phyloP scores from a whole-genome alignment of 1,140 invertebrate genomes.

The Drosophila neocordata region DNA sequence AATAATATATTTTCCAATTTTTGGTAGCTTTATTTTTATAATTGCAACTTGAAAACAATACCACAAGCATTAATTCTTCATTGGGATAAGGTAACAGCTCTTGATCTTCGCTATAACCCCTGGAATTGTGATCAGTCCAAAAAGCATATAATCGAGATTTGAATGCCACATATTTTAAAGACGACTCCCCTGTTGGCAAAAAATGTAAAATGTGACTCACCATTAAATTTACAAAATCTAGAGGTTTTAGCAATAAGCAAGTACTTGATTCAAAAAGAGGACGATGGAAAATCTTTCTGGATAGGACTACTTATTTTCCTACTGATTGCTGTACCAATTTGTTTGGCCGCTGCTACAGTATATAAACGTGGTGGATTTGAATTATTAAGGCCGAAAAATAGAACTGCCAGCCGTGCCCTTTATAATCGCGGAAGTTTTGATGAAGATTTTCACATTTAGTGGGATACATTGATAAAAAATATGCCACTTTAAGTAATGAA shows the following conservation, averaged over 20 bases:
- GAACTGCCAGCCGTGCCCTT: constrained; percentile 86
- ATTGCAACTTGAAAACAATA: constrained; percentile 87
- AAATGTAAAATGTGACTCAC: constrained; percentile 84
- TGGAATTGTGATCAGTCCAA: constrained; percentile 90
- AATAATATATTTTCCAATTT: no score
- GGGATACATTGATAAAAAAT: no score
- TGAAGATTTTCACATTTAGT: constrained; percentile 41
- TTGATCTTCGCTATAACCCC: constrained; percentile 88
- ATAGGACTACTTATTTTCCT: constrained; percentile 87
- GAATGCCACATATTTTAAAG: constrained; percentile 84
- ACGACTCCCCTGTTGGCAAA: constrained; percentile 37
- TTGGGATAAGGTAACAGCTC: constrained; percentile 87
- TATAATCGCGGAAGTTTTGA: constrained; percentile 85
- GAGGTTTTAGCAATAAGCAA: constrained; percentile 85
- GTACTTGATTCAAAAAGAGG: constrained; percentile 85
- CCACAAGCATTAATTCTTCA: constrained; percentile 85
- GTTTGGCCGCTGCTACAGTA: constrained; percentile 84
- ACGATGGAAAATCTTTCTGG: constrained; percentile 86
- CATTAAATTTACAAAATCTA: constrained; percentile 85
- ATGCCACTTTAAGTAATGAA: no score
- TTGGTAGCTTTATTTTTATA: constrained; percentile 85
- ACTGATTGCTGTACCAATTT: constrained; percentile 86
- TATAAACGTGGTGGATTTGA: constrained; percentile 87
- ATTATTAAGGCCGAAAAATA: constrained; percentile 83
- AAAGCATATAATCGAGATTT: constrained; percentile 87